These are phyloP conservation scores for Temnopleurus reevesii DNA, from an alignment of 53 echinoderm and acorn worm genomes.

Conservation along the genomic window DNA sequence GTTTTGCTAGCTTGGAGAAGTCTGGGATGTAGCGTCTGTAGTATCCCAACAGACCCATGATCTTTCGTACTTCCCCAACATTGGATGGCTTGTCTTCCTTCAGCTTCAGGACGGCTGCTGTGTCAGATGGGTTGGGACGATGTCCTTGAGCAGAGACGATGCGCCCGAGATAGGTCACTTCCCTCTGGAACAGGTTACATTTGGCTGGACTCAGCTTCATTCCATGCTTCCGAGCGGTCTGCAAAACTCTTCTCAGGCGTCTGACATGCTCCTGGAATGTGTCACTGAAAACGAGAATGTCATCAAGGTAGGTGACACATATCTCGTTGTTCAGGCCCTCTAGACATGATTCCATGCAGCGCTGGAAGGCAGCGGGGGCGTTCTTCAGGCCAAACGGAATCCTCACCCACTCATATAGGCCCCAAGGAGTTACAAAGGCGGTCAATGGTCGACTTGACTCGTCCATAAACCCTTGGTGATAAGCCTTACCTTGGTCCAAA, in stretches of 20 bases:
- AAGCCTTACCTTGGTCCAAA: slow-evolving; percentile 66
- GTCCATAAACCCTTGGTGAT: not conserved
- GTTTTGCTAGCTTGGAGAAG: slow-evolving; percentile 64
- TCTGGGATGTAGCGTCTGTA: slow-evolving; percentile 54
- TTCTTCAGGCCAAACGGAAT: slow-evolving; percentile 70
- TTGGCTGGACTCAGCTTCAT: slow-evolving; percentile 52
- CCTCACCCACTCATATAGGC: slow-evolving; percentile 64
- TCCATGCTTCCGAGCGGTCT: not conserved
- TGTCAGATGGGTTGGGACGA: slow-evolving; percentile 48
- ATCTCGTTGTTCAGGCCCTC: slow-evolving; percentile 68
- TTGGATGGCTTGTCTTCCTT: slow-evolving; percentile 42
- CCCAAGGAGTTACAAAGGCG: slow-evolving; percentile 64
- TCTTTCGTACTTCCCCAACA: slow-evolving; percentile 61
- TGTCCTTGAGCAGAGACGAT: slow-evolving; percentile 57
- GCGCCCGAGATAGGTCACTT: slow-evolving; percentile 63
- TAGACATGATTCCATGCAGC: slow-evolving; percentile 70
- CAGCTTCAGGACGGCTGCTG: slow-evolving; percentile 53
- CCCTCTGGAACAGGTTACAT: slow-evolving; percentile 59
- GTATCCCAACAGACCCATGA: slow-evolving; percentile 65
- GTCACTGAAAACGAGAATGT: slow-evolving; percentile 65
- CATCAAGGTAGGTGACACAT: slow-evolving; percentile 70
- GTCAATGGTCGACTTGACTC: not conserved
- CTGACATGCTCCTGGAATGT: slow-evolving; percentile 50
- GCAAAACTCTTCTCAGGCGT: slow-evolving; percentile 27
- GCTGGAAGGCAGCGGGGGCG: slow-evolving; percentile 75